These are phyloP conservation scores for Carterocephalus palaemon DNA, from an alignment of 2,888 invertebrate genomes.

Conservation along the genomic window DNA sequence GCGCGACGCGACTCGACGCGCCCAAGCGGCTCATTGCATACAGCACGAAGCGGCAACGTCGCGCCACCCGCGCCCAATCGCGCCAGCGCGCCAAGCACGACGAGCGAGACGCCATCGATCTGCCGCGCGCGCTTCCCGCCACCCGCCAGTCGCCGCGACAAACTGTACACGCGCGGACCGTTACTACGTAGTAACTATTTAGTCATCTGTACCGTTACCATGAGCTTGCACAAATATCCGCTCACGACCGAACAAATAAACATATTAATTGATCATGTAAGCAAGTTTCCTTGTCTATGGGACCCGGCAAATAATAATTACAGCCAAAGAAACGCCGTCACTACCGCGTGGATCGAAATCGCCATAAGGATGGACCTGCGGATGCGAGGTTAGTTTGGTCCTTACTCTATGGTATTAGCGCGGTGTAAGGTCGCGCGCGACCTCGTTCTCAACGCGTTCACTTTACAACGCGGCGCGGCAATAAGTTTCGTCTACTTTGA, in stretches of 20 bases:
- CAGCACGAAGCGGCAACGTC: slow-evolving; percentile 34
- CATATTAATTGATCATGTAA: slow-evolving; percentile 43
- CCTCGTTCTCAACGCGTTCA: background rate
- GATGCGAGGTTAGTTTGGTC: slow-evolving; percentile 40
- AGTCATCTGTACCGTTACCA: too few relatives aligned
- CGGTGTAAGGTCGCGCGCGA: background rate
- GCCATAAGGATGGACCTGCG: slow-evolving; percentile 33
- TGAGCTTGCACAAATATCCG: background rate
- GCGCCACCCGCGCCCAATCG: slow-evolving; percentile 29
- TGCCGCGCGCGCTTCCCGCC: too few relatives aligned
- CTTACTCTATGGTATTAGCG: too few relatives aligned
- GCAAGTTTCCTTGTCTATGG: slow-evolving; percentile 45
- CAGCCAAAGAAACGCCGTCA: slow-evolving; percentile 39
- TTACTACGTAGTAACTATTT: too few relatives aligned
- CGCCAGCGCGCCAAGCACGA: slow-evolving; percentile 12
- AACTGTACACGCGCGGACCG: slow-evolving; percentile 24
- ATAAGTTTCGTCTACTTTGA: background rate
- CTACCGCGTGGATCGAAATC: slow-evolving; percentile 46
- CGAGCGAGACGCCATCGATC: slow-evolving; percentile 8
- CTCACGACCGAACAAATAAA: slow-evolving; percentile 1
- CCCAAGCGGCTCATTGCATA: background rate
- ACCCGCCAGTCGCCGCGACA: slow-evolving; percentile 30
- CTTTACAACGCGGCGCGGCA: too few relatives aligned
- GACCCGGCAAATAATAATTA: slow-evolving; percentile 40
- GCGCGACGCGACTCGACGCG: slow-evolving; percentile 19